Base-by-base conservation (phyloP, 2,888 invertebrate species). In the Boloria euphrosyne region DNA sequence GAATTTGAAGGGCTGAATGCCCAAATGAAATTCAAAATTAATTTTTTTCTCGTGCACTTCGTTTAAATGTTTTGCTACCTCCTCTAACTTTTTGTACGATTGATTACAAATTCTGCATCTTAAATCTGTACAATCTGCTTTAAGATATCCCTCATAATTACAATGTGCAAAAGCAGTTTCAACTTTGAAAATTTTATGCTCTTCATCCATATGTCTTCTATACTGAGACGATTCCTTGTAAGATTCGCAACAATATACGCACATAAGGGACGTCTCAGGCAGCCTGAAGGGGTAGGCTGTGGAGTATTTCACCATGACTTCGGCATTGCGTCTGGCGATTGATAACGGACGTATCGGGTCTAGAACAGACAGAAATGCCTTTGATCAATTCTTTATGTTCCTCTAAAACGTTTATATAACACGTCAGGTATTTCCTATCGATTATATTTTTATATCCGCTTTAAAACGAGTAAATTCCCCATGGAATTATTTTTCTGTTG, bases 221-320 rank as follows among this genome's bases (percentile, higher is more conserved):
- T 80, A 83, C 27, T 66, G 27, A 3, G 75, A 64, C 4, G 83
- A 77, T n/a, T 80, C 77, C 0, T 74, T 70, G 68, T 74, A 82
- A 5, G 70, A 72, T 50, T 80, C 78, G 59, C 74, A 75, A 72
- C 84, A 84, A 71, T 80, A 81, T 31, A 82, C 79, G 76, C 84
- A 84, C 71, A 80, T 78, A 70, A 82, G 72, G 31, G 75, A 72
- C 62, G 75, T 75, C 67, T 78, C 78, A 43, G 83, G 81, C 64
- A 82, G 75, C 74, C 80, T 79, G 79, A 85, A 85, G 18, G 84
- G 84, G 74, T 79, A 84, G 17, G 77, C 82, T 16, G 84, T 84
- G 63, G 83, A 74, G 72, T 77, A 78, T 77, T 77, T 74, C 61
- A 85, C 74, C 67, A 85, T 71, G 52, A 76, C 70, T 68, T 76